Evolutionary conservation across 2,888 invertebrate genomes (phyloP).

Genomic region (Nebria brevicollis): DNA sequence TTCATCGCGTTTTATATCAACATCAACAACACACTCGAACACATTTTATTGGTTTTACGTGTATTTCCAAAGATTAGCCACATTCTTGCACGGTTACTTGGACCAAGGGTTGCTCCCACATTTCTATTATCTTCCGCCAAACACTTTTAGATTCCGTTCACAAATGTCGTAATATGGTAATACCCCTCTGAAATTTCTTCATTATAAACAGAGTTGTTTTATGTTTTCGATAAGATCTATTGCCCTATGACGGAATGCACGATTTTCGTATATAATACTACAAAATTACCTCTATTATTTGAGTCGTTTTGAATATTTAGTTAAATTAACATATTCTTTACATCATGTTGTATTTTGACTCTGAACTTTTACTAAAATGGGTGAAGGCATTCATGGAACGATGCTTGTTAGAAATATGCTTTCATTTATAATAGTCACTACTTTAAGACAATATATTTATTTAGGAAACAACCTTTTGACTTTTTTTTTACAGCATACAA

Average conservation of each 20-base stretch:
- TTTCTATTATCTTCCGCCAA: not conserved
- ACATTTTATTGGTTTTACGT: not conserved
- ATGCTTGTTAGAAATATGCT: not conserved
- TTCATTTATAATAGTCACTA: not conserved
- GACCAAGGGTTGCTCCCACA: no score
- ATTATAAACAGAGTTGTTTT: not conserved
- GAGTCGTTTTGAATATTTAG: not conserved
- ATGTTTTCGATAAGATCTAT: not conserved
- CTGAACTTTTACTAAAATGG: not conserved
- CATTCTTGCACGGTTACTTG: not conserved
- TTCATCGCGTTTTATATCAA: not conserved
- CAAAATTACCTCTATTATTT: not conserved
- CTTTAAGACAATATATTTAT: not conserved
- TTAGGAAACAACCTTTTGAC: no score
- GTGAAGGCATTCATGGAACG: not conserved
- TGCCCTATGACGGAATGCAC: constrained; percentile 1
- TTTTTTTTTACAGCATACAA: no score
- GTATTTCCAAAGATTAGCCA: constrained; percentile 1
- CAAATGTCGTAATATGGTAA: constrained; percentile 1
- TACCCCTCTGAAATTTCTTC: not conserved
- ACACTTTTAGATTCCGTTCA: not conserved
- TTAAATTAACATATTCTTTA: not conserved
- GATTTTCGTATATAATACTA: not conserved
- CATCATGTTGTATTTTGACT: not conserved
- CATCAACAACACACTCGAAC: not conserved